Evolutionary conservation across 2,888 invertebrate genomes (phyloP).

Genomic region (Tenthredo mesomela): DNA sequence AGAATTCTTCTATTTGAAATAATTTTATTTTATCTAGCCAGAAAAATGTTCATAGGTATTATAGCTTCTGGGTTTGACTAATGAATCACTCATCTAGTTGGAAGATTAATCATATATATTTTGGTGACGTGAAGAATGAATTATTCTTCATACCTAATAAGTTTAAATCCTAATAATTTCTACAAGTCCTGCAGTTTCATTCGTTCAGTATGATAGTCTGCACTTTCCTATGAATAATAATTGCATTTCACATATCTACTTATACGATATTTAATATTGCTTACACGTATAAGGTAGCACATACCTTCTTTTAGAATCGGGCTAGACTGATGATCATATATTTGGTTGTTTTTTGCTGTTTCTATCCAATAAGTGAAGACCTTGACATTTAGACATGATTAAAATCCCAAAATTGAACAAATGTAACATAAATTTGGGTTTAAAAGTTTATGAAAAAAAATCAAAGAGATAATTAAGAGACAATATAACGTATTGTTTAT

Average conservation of each 20-base stretch:
- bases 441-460: background rate
- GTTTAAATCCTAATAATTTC: background rate
- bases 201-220: background rate
- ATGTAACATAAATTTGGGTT: background rate
- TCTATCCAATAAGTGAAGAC: background rate
- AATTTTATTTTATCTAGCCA: background rate
- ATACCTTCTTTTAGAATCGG: background rate
- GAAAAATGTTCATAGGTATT: background rate
- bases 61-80: background rate
- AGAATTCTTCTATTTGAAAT: background rate
- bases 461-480: background rate
- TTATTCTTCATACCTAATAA: background rate
- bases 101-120: background rate
- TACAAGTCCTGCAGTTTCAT: background rate
- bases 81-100: background rate
- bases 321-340: background rate
- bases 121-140: background rate
- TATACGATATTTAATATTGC: background rate
- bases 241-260: background rate
- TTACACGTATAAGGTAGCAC: background rate
- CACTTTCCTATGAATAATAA: background rate
- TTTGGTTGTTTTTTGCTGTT: background rate
- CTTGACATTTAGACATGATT: constrained; percentile 38
- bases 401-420: background rate
- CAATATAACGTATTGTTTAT: background rate